A percentile compares a stretch with the other conserved stretches of the same genome.
Conservation (phyloP, 2,113 vertebrate species). For the Electrona antarctica region DNA sequence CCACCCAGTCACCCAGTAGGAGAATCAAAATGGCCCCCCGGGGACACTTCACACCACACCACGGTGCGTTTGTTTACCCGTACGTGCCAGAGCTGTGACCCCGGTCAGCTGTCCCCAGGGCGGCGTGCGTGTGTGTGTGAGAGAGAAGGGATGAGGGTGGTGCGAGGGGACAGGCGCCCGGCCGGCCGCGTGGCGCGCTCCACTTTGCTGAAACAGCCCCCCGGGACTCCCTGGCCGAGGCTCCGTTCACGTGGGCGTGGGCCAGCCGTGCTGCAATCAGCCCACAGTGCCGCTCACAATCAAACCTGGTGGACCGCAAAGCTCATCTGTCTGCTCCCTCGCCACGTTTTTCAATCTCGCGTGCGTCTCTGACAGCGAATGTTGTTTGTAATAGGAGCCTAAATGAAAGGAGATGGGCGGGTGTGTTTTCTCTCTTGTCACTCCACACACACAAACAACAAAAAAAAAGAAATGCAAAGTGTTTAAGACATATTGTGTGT, state of each 20-base stretch:
- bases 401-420: conserved; percentile 49
- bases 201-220: conserved; percentile 52
- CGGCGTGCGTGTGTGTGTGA: conserved; percentile 2
- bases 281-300: conserved; percentile 52
- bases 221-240: conserved; percentile 40
- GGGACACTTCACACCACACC: conserved; percentile 64
- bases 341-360: conserved; percentile 63
- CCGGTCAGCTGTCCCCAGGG: conserved; percentile 55
- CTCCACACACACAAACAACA: conserved; percentile 2
- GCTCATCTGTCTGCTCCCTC: conserved; percentile 61
- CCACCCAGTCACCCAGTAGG: conserved; percentile 1
- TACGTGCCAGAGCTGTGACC: conserved; percentile 58
- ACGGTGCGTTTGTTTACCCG: conserved; percentile 65
- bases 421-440: conserved; percentile 24
- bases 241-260: conserved; percentile 59
- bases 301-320: conserved; percentile 50
- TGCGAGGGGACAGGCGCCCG: background rate
- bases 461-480: conserved; percentile 28
- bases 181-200: conserved; percentile 24
- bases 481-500: conserved; percentile 32
- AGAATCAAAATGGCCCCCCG: background rate
- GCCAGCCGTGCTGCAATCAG: conserved; percentile 39
- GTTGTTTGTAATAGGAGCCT: conserved; percentile 44
- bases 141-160: background rate
- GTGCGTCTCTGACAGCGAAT: conserved; percentile 43